phyloP scores from a whole-genome alignment of 1,140 invertebrate species.

The Cydia strobilella region DNA sequence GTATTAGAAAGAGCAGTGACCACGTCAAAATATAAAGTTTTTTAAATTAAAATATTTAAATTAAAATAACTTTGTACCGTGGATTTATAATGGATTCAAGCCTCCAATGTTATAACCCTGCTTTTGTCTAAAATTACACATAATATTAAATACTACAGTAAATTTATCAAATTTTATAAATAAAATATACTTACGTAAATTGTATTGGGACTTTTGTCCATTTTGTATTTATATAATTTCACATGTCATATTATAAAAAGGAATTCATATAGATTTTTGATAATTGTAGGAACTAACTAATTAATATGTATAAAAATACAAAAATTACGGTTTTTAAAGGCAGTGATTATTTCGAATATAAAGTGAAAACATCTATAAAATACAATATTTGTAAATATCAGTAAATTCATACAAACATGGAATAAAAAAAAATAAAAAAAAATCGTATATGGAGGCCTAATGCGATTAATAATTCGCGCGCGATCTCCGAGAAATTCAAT shows the following conservation, averaged over 20 bases:
- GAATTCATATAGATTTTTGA: not conserved
- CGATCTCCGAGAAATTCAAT: not conserved
- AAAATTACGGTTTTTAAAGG: not conserved
- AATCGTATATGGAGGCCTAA: not conserved
- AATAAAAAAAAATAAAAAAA: not conserved
- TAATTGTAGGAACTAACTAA: not conserved
- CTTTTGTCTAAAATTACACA: conserved; percentile 16
- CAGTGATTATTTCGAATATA: not conserved
- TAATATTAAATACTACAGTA: not conserved
- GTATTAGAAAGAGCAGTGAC: not conserved
- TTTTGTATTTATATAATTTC: not conserved
- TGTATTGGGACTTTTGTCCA: not conserved
- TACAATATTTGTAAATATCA: not conserved
- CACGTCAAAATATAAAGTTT: conserved; percentile 11
- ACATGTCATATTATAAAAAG: not conserved
- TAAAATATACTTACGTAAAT: not conserved
- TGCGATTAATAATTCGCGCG: too few relatives aligned
- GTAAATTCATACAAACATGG: conserved; percentile 1
- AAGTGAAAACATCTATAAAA: not conserved
- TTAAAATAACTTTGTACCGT: conserved; percentile 31
- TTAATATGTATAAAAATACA: not conserved
- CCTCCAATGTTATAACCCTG: conserved; percentile 27
- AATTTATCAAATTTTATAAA: not conserved
- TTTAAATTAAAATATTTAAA: conserved; percentile 11
- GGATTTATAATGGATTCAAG: conserved; percentile 27